phyloP scores from a whole-genome alignment of 2,113 vertebrate species.

The Vidua macroura region DNA sequence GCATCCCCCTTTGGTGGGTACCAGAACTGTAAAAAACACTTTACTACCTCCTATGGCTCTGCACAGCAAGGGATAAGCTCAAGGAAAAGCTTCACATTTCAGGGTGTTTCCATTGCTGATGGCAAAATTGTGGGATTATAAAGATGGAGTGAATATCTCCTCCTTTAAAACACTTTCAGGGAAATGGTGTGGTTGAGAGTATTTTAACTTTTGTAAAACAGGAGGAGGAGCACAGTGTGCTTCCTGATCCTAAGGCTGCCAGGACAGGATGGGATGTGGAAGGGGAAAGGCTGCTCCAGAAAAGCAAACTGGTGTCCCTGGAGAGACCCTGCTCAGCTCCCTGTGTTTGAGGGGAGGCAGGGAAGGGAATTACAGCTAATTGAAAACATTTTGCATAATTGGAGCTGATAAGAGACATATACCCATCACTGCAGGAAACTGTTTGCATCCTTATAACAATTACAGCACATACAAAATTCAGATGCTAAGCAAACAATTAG shows the following conservation, averaged over 20 bases:
- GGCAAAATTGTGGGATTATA: background rate
- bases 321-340: background rate
- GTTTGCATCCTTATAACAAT: background rate
- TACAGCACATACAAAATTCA: background rate
- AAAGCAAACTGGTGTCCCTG: background rate
- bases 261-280: background rate
- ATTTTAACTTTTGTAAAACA: background rate
- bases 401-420: background rate
- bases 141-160: background rate
- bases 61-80: background rate
- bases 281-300: background rate
- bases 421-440: conserved; percentile 17
- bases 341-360: background rate
- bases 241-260: background rate
- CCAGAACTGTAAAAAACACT: background rate
- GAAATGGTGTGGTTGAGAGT: background rate
- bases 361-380: conserved; percentile 12
- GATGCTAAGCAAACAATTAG: background rate
- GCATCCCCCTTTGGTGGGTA: background rate
- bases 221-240: background rate
- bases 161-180: background rate
- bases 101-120: background rate
- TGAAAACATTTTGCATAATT: conserved; percentile 33
- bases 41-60: background rate
- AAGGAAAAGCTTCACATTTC: background rate